Evolutionary conservation across 2,888 invertebrate species (phyloP).

Genomic region (Baronia brevicornis): DNA sequence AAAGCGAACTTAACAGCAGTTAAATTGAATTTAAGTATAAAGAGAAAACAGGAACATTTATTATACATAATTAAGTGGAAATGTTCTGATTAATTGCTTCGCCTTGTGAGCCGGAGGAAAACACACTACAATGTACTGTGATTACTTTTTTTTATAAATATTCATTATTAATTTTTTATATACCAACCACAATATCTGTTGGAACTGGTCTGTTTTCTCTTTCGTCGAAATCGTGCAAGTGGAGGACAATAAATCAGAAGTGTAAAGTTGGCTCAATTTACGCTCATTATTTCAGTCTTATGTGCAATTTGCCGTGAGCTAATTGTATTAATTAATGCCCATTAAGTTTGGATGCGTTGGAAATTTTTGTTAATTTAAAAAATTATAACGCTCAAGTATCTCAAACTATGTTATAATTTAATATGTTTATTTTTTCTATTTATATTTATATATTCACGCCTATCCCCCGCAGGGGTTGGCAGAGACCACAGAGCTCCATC

Average conservation of each 20-base stretch:
- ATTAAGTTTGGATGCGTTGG: slow-evolving; percentile 63
- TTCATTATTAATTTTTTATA: slow-evolving; percentile 71
- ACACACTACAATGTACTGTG: slow-evolving; percentile 50
- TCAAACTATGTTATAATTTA: slow-evolving; percentile 18
- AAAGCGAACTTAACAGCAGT: slow-evolving; percentile 22
- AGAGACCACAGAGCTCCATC: too few relatives aligned
- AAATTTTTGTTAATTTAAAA: slow-evolving; percentile 40
- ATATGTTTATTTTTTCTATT: slow-evolving; percentile 1
- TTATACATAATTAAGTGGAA: slow-evolving; percentile 61
- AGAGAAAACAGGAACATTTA: slow-evolving; percentile 45
- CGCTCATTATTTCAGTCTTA: slow-evolving; percentile 71
- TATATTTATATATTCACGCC: too few relatives aligned
- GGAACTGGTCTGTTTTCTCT: slow-evolving; percentile 72
- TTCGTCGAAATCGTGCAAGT: slow-evolving; percentile 70
- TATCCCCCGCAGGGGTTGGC: too few relatives aligned
- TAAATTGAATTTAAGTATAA: slow-evolving; percentile 43
- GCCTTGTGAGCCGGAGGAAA: slow-evolving; percentile 54
- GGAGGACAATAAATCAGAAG: slow-evolving; percentile 73
- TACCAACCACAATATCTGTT: slow-evolving; percentile 63
- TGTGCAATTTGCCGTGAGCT: slow-evolving; percentile 69
- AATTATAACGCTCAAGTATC: slow-evolving; percentile 31
- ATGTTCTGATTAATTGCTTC: slow-evolving; percentile 66
- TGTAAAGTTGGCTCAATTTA: slow-evolving; percentile 73
- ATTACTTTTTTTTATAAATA: slow-evolving; percentile 67
- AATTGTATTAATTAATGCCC: slow-evolving; percentile 73